Evolutionary conservation across 2,888 invertebrate species (phyloP).

Genomic region (Platynereis dumerilii): DNA sequence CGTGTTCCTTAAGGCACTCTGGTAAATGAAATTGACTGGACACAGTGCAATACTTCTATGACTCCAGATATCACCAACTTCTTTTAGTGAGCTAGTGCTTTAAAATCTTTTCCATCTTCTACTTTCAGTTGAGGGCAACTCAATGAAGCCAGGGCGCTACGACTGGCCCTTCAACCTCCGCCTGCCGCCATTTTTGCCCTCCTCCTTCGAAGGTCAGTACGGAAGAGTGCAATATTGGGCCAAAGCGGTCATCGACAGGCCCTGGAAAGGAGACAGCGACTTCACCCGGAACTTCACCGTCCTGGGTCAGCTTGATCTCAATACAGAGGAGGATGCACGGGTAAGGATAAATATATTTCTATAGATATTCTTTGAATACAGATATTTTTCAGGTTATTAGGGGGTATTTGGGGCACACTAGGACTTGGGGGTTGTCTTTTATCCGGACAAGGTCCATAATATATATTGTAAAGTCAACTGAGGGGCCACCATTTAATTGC

Average conservation of each 20-base stretch:
- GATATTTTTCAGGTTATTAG: not conserved
- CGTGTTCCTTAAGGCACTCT: too few species aligned
- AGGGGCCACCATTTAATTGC: not conserved
- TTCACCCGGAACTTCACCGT: conserved; percentile 83
- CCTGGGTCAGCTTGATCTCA: conserved; percentile 81
- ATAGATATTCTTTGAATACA: too few species aligned
- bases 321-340: conserved; percentile 62
- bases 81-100: too few species aligned
- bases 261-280: conserved; percentile 85
- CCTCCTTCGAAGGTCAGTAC: conserved; percentile 51
- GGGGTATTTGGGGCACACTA: not conserved
- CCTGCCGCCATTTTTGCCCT: conserved; percentile 67
- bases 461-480: not conserved
- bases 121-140: conserved; percentile 18
- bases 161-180: conserved; percentile 73
- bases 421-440: not conserved
- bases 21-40: too few species aligned
- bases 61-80: too few species aligned
- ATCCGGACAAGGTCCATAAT: not conserved
- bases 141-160: conserved; percentile 27
- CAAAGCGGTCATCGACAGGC: conserved; percentile 80
- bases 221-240: conserved; percentile 81
- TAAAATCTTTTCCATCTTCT: too few species aligned
- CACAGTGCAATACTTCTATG: too few species aligned
- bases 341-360: too few species aligned